These are phyloP conservation scores for Diplosoma virens DNA, from an alignment of 23 tunicate genomes.

Conservation along the genomic window DNA sequence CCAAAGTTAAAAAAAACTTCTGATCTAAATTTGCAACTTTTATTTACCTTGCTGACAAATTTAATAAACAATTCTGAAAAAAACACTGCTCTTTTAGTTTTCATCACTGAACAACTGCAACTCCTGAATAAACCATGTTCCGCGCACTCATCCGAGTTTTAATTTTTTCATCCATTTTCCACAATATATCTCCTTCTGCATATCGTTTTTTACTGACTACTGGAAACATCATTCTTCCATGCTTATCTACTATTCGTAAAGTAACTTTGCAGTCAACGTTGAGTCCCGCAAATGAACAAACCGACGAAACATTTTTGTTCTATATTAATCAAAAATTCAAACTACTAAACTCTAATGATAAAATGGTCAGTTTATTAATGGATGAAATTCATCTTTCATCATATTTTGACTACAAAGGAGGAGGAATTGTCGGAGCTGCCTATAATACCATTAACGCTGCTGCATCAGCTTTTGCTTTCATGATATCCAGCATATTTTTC, in stretches of 20 bases:
- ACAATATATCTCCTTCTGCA: constrained; percentile 4
- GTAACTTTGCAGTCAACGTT: neutral
- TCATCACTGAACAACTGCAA: neutral
- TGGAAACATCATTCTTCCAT: neutral
- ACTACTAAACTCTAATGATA: neutral
- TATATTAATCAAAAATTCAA: constrained; percentile 3
- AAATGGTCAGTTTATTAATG: neutral
- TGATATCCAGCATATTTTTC: neutral
- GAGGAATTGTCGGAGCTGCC: neutral
- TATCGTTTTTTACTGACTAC: neutral
- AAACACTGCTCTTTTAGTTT: neutral
- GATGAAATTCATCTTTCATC: constrained; percentile 4
- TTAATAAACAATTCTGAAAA: neutral
- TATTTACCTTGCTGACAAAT: neutral
- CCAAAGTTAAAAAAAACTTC: neutral
- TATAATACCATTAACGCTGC: neutral
- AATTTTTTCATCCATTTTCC: neutral
- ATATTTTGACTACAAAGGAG: neutral
- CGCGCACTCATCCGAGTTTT: neutral
- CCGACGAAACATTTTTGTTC: neutral
- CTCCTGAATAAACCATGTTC: neutral
- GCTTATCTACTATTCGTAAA: neutral
- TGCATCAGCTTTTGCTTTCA: neutral
- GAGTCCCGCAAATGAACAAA: constrained; percentile 1
- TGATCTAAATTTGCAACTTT: neutral